Conservation (phyloP, 1,140 invertebrate genomes). For the Druon quercuslanigerum region DNA sequence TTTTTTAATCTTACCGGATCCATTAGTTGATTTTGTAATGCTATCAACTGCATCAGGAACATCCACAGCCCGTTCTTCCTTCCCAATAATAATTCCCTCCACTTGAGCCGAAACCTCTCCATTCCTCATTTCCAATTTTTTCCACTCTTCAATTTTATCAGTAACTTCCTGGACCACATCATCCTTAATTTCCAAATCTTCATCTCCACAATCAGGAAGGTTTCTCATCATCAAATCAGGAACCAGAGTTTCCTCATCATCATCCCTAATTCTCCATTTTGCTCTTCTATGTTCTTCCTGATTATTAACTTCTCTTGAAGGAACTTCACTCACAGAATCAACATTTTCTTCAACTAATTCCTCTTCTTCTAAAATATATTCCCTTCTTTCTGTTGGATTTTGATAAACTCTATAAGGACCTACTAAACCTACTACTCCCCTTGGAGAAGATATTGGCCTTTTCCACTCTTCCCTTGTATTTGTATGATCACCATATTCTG, state of each 20-base stretch:
- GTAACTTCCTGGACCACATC: slow-evolving; percentile 19
- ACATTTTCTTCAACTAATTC: slow-evolving; percentile 61
- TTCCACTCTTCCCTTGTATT: not conserved
- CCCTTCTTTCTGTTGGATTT: slow-evolving; percentile 56
- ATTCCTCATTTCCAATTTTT: slow-evolving; percentile 18
- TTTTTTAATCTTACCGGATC: not conserved
- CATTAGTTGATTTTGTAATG: not conserved
- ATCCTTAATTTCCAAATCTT: slow-evolving; percentile 27
- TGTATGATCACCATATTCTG: not conserved
- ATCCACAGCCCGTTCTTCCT: slow-evolving; percentile 58
- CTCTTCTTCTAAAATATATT: slow-evolving; percentile 65
- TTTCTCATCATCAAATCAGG: slow-evolving; percentile 38
- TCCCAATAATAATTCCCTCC: slow-evolving; percentile 45
- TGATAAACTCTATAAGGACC: slow-evolving; percentile 59
- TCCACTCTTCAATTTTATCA: slow-evolving; percentile 33
- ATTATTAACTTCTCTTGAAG: slow-evolving; percentile 30
- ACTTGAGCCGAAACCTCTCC: not conserved
- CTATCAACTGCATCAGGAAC: slow-evolving; percentile 44
- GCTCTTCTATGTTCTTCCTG: slow-evolving; percentile 49
- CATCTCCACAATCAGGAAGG: slow-evolving; percentile 32
- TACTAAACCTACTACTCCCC: slow-evolving; percentile 64
- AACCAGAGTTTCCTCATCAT: slow-evolving; percentile 54
- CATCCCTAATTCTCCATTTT: slow-evolving; percentile 58
- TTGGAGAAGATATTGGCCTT: slow-evolving; percentile 42
- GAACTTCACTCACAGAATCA: slow-evolving; percentile 49